These are phyloP conservation scores for Malacoraja senta DNA, from an alignment of 2,797 vertebrate genomes.

Conservation along the genomic window DNA sequence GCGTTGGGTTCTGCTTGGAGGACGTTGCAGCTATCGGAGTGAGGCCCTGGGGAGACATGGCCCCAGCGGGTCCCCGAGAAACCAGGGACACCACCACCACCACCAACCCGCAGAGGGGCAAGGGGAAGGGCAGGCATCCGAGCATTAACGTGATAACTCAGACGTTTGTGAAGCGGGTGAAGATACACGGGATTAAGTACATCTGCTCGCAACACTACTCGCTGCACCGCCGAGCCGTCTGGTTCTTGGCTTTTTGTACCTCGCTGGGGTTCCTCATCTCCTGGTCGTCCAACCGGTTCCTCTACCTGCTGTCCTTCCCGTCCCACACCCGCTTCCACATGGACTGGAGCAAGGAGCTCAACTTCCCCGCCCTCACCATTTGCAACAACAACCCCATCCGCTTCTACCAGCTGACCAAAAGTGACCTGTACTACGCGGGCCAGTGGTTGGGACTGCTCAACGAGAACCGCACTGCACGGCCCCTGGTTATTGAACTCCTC, in stretches of 20 bases:
- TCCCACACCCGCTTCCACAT: constrained; percentile 85
- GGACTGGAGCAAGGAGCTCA: constrained; percentile 87
- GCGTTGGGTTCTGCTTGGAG: constrained; percentile 63
- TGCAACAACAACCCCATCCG: constrained; percentile 97
- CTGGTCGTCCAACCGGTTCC: constrained; percentile 88
- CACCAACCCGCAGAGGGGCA: constrained; percentile 42
- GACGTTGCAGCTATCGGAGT: constrained; percentile 62
- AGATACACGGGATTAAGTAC: constrained; percentile 80
- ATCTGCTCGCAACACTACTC: constrained; percentile 70
- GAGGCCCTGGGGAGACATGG: constrained; percentile 65
- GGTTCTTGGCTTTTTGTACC: constrained; percentile 84
- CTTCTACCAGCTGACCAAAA: constrained; percentile 90
- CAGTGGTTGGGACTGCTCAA: constrained; percentile 88
- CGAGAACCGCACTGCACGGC: constrained; percentile 82
- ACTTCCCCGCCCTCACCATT: constrained; percentile 90
- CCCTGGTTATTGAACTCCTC: constrained; percentile 81
- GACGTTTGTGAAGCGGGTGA: constrained; percentile 66
- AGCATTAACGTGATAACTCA: constrained; percentile 47
- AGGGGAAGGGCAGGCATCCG: constrained; percentile 45
- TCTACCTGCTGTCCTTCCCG: constrained; percentile 89
- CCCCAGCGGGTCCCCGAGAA: constrained; percentile 60
- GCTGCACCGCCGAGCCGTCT: constrained; percentile 73
- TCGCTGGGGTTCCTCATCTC: constrained; percentile 83
- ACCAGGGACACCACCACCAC: constrained; percentile 43
- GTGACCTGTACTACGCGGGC: constrained; percentile 89